Evolutionary conservation across 37 sponge, comb jelly and placozoan genomes (phyloP).

Genomic region (Bolinopsis microptera): DNA sequence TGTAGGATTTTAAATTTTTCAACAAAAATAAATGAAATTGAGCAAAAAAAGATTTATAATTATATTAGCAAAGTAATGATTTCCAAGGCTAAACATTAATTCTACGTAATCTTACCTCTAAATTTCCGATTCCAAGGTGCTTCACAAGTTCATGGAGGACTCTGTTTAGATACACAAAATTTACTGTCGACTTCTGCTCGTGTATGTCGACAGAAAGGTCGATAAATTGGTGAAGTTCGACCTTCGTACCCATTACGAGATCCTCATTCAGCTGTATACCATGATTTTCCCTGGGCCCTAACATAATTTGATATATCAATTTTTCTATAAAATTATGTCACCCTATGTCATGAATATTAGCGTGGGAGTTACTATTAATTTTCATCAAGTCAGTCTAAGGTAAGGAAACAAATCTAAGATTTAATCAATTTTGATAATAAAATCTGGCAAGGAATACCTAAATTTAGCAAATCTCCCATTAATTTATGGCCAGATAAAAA

Average conservation of each 20-base stretch:
- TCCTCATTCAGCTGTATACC: not conserved
- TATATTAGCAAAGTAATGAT: too few relatives aligned
- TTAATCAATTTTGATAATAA: not conserved
- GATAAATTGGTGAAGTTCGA: slow-evolving; percentile 38
- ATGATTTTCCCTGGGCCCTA: not conserved
- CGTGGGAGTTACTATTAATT: too few relatives aligned
- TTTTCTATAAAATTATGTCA: too few relatives aligned
- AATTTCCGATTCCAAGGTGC: slow-evolving; percentile 36
- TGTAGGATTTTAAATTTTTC: too few relatives aligned
- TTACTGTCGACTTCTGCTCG: slow-evolving; percentile 32
- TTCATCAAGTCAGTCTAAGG: too few relatives aligned
- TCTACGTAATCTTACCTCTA: not conserved
- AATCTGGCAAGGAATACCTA: not conserved
- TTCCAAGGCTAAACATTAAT: too few relatives aligned
- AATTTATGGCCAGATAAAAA: not conserved
- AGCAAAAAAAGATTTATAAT: too few relatives aligned
- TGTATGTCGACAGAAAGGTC: slow-evolving; percentile 23
- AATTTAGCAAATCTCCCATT: not conserved
- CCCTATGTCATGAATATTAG: too few relatives aligned
- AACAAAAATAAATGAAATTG: too few relatives aligned
- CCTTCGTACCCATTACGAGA: slow-evolving; percentile 38
- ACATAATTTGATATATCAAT: not conserved
- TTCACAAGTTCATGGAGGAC: slow-evolving; percentile 50
- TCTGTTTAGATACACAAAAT: slow-evolving; percentile 35
- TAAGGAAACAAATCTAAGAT: not conserved